phyloP scores from a whole-genome alignment of 2,113 vertebrate species.

The Anhinga anhinga region DNA sequence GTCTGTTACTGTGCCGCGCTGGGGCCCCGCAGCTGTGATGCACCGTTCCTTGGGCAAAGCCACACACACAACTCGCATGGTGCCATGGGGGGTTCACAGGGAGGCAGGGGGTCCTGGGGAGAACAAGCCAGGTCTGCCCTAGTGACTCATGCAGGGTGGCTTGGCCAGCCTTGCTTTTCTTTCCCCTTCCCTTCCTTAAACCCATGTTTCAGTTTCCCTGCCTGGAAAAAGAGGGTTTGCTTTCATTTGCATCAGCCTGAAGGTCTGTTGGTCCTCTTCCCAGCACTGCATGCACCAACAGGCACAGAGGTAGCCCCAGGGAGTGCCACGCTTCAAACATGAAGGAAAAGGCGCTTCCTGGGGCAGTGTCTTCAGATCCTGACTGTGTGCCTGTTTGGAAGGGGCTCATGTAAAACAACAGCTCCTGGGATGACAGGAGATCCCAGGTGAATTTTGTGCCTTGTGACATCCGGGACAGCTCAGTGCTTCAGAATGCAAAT shows the following conservation, averaged over 20 bases:
- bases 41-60: background rate
- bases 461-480: accelerated
- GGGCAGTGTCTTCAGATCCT: background rate
- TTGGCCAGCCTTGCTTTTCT: background rate
- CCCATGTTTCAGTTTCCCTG: background rate
- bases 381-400: accelerated
- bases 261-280: background rate
- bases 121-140: accelerated
- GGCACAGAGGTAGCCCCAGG: background rate
- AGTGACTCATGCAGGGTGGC: too few relatives aligned
- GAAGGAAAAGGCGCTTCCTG: background rate
- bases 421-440: too few relatives aligned
- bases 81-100: accelerated
- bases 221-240: background rate
- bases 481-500: accelerated
- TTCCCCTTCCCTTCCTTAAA: background rate
- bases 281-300: accelerated
- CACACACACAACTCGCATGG: accelerated
- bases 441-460: background rate
- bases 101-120: accelerated
- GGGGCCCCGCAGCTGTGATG: accelerated
- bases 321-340: accelerated
- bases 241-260: background rate
- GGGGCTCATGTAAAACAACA: accelerated
- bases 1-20: background rate